Evolutionary conservation across 1,140 invertebrate genomes (phyloP).

Genomic region (Coboldia fuscipes): DNA sequence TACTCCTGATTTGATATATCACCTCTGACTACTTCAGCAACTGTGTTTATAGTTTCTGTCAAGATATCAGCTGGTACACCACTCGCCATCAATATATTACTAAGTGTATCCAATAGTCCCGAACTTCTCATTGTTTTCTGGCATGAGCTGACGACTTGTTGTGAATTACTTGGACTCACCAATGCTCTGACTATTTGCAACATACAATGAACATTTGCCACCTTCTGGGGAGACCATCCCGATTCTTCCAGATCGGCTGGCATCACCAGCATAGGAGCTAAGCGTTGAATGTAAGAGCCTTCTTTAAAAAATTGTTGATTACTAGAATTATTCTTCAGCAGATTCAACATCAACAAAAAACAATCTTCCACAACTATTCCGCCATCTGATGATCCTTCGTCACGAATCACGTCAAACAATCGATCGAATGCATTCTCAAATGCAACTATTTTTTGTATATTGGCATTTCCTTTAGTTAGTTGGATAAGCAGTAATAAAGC

Average conservation of each 20-base stretch:
- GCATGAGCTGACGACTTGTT: constrained; percentile 47
- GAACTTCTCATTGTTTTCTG: constrained; percentile 75
- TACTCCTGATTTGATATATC: constrained; percentile 81
- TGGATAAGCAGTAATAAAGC: constrained; percentile 81
- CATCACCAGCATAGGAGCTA: constrained; percentile 70
- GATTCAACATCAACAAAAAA: constrained; percentile 80
- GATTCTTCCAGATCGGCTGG: constrained; percentile 45
- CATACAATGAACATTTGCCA: constrained; percentile 82
- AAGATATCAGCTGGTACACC: constrained; percentile 93
- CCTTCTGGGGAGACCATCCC: constrained; percentile 86
- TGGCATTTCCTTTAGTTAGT: constrained; percentile 87
- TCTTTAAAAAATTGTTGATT: constrained; percentile 99
- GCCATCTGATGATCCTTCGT: constrained; percentile 86
- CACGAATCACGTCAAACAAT: constrained; percentile 77
- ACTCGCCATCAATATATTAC: constrained; percentile 78
- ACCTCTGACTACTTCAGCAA: constrained; percentile 86
- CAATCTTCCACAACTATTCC: constrained; percentile 98
- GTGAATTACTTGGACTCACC: constrained; percentile 73
- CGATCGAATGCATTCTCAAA: constrained; percentile 98
- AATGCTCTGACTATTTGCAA: constrained; percentile 74
- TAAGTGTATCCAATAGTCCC: constrained; percentile 61
- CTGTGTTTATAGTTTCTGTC: constrained; percentile 88
- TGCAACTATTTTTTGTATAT: constrained; percentile 98
- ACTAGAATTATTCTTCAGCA: constrained; percentile 86
- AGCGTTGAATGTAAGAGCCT: constrained; percentile 77